These are phyloP conservation scores for Cecidostiba fungosa DNA, from an alignment of 2,888 invertebrate species.

Conservation along the genomic window DNA sequence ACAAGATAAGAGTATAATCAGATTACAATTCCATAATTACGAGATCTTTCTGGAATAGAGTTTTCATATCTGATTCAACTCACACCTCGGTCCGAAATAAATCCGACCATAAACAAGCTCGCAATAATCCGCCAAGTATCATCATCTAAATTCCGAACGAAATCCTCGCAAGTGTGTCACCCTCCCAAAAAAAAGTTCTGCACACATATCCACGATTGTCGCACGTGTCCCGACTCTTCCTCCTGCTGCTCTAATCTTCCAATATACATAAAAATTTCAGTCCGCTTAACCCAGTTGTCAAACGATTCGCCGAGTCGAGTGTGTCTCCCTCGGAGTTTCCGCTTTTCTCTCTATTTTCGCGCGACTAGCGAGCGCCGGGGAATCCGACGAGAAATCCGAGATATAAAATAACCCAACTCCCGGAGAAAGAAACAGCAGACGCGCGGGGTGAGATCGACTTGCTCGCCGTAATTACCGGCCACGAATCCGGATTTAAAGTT, in stretches of 20 bases:
- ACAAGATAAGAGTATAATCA: neutral
- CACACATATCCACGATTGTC: constrained; percentile 6
- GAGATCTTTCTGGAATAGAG: neutral
- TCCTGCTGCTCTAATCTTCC: neutral
- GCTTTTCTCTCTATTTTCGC: constrained; percentile 30
- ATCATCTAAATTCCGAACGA: neutral
- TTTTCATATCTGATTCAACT: neutral
- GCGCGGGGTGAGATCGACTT: constrained; percentile 43
- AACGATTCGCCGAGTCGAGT: neutral
- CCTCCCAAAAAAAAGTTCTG: neutral
- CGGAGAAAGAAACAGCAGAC: neutral
- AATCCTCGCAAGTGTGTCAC: neutral
- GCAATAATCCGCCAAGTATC: neutral
- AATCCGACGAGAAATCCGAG: constrained; percentile 38
- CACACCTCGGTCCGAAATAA: neutral
- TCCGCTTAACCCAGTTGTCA: constrained; percentile 47
- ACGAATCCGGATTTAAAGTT: constrained; percentile 62
- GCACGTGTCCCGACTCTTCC: neutral
- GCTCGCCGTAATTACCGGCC: constrained; percentile 57
- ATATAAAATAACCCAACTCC: constrained; percentile 41
- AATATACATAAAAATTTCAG: constrained; percentile 44
- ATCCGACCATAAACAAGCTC: neutral
- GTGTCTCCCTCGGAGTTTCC: neutral
- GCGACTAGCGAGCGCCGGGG: neutral
- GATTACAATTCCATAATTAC: neutral